Conservation (phyloP, 2,888 invertebrate species). For the Lasioglossum marginatum region DNA sequence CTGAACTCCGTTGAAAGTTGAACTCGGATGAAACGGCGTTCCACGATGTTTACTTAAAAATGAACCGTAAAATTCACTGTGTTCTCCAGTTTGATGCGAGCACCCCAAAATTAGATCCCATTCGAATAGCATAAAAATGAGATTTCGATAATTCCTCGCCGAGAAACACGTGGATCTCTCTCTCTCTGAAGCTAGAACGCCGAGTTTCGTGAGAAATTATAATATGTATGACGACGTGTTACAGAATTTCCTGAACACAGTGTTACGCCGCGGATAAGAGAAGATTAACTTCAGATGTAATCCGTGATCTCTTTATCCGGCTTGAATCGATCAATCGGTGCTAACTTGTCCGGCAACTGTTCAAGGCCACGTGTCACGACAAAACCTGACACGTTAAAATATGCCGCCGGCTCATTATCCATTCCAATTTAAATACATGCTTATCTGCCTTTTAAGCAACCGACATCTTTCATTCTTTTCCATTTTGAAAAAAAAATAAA, state of each 20-base stretch:
- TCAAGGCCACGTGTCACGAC: slow-evolving; percentile 12
- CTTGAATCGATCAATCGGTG: slow-evolving; percentile 21
- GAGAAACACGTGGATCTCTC: not conserved
- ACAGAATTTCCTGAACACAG: not conserved
- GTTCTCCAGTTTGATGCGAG: not conserved
- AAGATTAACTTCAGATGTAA: slow-evolving; percentile 10
- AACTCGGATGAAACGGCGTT: not conserved
- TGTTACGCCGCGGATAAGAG: slow-evolving; percentile 3
- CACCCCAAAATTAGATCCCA: not conserved
- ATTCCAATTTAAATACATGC: slow-evolving; percentile 7
- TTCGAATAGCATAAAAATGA: not conserved
- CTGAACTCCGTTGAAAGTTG: not conserved
- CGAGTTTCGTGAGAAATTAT: not conserved
- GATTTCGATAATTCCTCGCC: not conserved
- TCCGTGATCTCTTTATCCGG: slow-evolving; percentile 22
- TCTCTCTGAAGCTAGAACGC: not conserved
- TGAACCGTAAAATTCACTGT: not conserved
- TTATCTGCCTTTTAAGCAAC: not conserved
- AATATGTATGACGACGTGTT: not conserved
- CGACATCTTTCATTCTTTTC: not conserved
- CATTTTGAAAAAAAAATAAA: not conserved
- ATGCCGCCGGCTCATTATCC: not conserved
- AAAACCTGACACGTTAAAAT: not conserved
- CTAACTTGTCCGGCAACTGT: slow-evolving; percentile 11
- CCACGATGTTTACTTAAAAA: not conserved